Evolutionary conservation across 2,888 invertebrate genomes (phyloP).

Genomic region (Netelia fuscicornis): DNA sequence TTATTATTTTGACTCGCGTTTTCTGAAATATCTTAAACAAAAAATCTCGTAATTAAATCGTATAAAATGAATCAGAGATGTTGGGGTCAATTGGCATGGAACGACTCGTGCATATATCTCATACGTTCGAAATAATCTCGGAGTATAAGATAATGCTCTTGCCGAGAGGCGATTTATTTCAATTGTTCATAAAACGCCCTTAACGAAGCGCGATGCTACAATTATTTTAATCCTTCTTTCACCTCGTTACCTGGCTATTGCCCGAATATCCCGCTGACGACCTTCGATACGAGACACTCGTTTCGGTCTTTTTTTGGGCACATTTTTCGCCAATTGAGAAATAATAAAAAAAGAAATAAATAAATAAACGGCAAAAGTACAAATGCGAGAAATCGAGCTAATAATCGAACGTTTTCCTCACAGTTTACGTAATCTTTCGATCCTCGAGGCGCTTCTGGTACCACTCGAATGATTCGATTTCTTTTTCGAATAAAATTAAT

Average conservation of each 20-base stretch:
- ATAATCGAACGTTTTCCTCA: not conserved
- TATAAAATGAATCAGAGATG: not conserved
- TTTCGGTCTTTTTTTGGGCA: constrained; percentile 34
- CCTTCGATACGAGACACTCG: constrained; percentile 26
- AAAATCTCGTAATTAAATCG: not conserved
- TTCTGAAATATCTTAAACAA: not conserved
- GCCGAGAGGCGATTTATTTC: constrained; percentile 53
- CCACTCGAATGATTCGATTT: not conserved
- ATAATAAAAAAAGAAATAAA: not conserved
- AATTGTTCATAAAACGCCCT: constrained; percentile 53
- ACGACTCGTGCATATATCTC: not conserved
- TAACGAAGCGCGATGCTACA: constrained; percentile 44
- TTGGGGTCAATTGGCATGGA: not conserved
- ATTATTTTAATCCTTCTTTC: constrained; percentile 44
- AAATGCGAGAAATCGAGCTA: not conserved
- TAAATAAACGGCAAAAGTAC: constrained; percentile 17
- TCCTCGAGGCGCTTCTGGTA: too few species aligned
- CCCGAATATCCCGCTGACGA: not conserved
- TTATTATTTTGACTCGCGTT: not conserved
- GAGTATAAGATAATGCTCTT: not conserved
- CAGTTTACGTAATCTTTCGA: not conserved
- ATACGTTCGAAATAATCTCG: too few species aligned
- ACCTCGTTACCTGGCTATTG: not conserved
- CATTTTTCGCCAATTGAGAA: constrained; percentile 40
- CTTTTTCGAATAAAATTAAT: not conserved